Percentiles rank a stretch among this genome's conserved stretches.
phyloP scores from a whole-genome alignment of 1,140 invertebrate species.

The Apis laboriosa region DNA sequence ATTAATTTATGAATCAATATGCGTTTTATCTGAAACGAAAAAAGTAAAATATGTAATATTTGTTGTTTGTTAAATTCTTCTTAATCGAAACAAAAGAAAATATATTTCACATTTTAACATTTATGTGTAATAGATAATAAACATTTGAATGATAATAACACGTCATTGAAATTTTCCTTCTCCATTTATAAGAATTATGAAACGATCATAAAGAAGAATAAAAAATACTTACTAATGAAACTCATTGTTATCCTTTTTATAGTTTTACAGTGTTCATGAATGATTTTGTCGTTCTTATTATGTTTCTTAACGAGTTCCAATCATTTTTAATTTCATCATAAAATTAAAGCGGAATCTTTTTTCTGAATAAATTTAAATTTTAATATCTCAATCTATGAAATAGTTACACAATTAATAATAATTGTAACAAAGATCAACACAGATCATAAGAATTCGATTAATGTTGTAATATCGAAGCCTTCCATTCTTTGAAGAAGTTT shows the following conservation, averaged over 20 bases:
- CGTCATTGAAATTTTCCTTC: not conserved
- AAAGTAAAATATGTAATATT: too few species aligned
- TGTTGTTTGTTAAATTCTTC: too few species aligned
- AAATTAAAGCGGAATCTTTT: too few species aligned
- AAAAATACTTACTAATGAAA: not conserved
- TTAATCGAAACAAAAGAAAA: too few species aligned
- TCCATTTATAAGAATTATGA: not conserved
- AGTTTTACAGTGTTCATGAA: conserved; percentile 8
- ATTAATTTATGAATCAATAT: too few species aligned
- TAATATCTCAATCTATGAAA: not conserved
- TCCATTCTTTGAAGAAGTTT: conserved; percentile 17
- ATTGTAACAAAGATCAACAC: conserved; percentile 27
- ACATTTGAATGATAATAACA: too few species aligned
- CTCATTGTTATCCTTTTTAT: not conserved
- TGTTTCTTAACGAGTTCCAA: conserved; percentile 27
- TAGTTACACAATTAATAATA: not conserved
- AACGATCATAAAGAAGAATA: not conserved
- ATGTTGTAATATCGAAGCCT: conserved; percentile 24
- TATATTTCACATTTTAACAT: too few species aligned
- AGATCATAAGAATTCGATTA: conserved; percentile 22
- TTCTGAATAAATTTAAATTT: not conserved
- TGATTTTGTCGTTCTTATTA: conserved; percentile 23
- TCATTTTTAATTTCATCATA: conserved; percentile 10
- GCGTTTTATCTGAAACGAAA: too few species aligned
- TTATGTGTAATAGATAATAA: too few species aligned